A percentile compares a stretch with the other conserved stretches of the same genome.
Evolutionary conservation across 2,113 vertebrate species (phyloP).

Genomic region (Panthera uncia): DNA sequence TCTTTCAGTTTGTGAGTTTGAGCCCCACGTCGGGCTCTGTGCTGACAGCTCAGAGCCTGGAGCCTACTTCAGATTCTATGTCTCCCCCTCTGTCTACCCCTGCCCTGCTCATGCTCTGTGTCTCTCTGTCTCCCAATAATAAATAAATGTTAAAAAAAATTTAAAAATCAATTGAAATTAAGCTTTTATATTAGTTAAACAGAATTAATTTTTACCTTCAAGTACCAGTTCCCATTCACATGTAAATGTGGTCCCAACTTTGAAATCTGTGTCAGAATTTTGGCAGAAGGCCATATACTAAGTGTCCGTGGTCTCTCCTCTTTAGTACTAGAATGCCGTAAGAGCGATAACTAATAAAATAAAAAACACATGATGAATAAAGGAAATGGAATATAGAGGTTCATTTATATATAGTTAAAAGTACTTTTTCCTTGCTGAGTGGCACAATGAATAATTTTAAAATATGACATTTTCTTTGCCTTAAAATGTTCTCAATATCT

Average conservation of each 20-base stretch:
- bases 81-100: too few relatives aligned
- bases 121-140: too few relatives aligned
- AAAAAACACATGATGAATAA: conserved; percentile 44
- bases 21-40: too few relatives aligned
- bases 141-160: too few relatives aligned
- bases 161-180: conserved; percentile 40
- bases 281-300: conserved; percentile 87
- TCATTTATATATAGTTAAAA: conserved; percentile 2
- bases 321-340: conserved; percentile 84
- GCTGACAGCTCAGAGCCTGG: too few relatives aligned
- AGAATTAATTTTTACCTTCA: conserved; percentile 80
- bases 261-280: conserved; percentile 86
- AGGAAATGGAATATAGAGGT: neutral
- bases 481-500: conserved; percentile 44
- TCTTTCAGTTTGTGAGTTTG: too few relatives aligned
- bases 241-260: conserved; percentile 80
- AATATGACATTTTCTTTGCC: neutral
- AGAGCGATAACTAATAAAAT: conserved; percentile 83
- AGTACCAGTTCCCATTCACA: conserved; percentile 85
- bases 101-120: too few relatives aligned
- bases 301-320: conserved; percentile 85
- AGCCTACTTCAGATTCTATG: too few relatives aligned
- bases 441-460: conserved; percentile 24
- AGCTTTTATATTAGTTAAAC: neutral
- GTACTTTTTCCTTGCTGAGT: neutral